Base-by-base conservation (phyloP, 2,888 invertebrate genomes). In the Hypercompe scribonia region DNA sequence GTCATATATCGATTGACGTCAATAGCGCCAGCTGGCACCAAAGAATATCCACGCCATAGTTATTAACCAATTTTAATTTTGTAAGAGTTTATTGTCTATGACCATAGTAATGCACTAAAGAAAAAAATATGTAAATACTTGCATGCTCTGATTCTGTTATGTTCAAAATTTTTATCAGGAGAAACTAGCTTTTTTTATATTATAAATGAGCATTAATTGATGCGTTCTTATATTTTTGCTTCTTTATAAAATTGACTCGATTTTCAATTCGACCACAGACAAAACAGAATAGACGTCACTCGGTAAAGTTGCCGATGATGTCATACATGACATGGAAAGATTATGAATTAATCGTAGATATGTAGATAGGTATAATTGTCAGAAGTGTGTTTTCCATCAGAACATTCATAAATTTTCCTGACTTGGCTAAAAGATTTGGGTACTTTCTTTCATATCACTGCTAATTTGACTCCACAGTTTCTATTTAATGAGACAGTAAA, bases 291-390 rank as follows among this genome's bases (percentile, higher is more conserved):
- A 72, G 70, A 82, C 82, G 84, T 85, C 84, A 85, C 77, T 85
- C 74, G 71, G 64, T 72, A 75, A 81, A 82, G 77, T 79, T 36
- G 79, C 78, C 78, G 87, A 87, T 88, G 89, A 88, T 88, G 88
- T 88, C 88, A 88, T 87, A 74, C 64, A 46, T 0, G 39, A 42
- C 86, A 87, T 79, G 86, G 86, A 88, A 36, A 88, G 88, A 88
- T 36, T 76, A 85, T 65, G 34, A 67, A 68, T 8, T 10, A 39
- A 42, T 39, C 28, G 21, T 61, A 71, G 15, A 72, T 3, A 15
- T 10, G 50, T 54, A 54, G 10, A 24, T 54, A 54, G 50, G n/a
- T 42, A 65, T 15, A 50, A 13, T 36, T 11, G 11, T 15, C 54
- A n/a, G 15, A 33, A 10, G 8, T 1, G 4, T 42, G 21, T 65